phyloP scores from a whole-genome alignment of 30 jellyfish, hydroid and myxozoan species.

The Aurelia sp. region DNA sequence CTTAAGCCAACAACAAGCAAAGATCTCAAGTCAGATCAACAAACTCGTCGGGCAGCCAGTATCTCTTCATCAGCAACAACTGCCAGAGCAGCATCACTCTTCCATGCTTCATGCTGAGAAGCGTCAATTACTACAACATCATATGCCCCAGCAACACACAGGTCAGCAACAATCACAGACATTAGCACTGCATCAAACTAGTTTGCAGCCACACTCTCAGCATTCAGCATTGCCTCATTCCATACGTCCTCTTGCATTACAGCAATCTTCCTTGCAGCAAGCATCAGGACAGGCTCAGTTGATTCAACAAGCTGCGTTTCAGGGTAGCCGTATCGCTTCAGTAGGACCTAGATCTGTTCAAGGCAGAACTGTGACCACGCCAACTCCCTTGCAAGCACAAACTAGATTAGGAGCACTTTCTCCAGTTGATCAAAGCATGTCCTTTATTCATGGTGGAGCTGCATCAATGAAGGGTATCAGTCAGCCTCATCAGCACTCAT shows the following conservation, averaged over 20 bases:
- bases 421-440: slow-evolving; percentile 66
- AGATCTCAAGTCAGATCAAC: slow-evolving; percentile 40
- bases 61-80: slow-evolving; percentile 47
- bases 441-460: slow-evolving; percentile 41
- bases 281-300: slow-evolving; percentile 31
- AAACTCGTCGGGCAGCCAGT: slow-evolving; percentile 51
- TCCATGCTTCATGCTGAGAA: slow-evolving; percentile 40
- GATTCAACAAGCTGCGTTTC: slow-evolving; percentile 59
- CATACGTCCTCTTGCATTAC: slow-evolving; percentile 47
- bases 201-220: slow-evolving; percentile 29
- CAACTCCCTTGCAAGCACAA: slow-evolving; percentile 50
- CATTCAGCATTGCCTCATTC: slow-evolving; percentile 61
- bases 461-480: slow-evolving; percentile 41
- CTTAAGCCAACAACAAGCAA: slow-evolving; percentile 58
- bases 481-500: slow-evolving; percentile 22
- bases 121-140: slow-evolving; percentile 47
- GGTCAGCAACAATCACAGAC: slow-evolving; percentile 23
- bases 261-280: slow-evolving; percentile 49
- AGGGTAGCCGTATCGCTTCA: slow-evolving; percentile 83
- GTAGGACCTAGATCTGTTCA: slow-evolving; percentile 93
- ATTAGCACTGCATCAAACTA: slow-evolving; percentile 60
- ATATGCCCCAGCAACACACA: slow-evolving; percentile 34
- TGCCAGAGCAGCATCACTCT: slow-evolving; percentile 42
- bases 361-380: slow-evolving; percentile 56
- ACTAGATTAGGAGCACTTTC: slow-evolving; percentile 50